Conservation (phyloP, 2,113 vertebrate species). For the Limanda limanda region DNA sequence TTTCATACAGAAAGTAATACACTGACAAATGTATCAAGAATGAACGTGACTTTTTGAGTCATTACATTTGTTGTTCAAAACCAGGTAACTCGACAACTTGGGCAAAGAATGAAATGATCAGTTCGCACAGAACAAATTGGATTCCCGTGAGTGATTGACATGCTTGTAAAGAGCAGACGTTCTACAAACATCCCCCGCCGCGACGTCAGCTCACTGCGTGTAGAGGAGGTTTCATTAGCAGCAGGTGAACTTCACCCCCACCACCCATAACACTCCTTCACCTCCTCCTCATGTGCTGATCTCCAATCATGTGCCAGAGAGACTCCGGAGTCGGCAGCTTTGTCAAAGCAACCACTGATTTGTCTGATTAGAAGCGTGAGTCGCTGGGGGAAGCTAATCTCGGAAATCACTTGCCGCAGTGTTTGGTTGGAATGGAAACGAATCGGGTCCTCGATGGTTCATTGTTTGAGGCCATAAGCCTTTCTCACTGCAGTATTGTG, state of each 20-base stretch:
- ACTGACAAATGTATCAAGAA: no score
- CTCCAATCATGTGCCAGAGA: conserved; percentile 40
- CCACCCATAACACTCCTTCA: not conserved
- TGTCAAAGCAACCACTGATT: conserved; percentile 34
- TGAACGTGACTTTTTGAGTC: no score
- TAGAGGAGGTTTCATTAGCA: conserved; percentile 47
- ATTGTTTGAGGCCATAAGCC: conserved; percentile 7
- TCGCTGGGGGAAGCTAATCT: conserved; percentile 51
- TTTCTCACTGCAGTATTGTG: no score
- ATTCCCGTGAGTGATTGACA: conserved; percentile 6
- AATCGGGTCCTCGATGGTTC: not conserved
- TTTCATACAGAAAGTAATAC: not conserved
- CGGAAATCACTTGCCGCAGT: not conserved
- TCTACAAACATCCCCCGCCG: conserved; percentile 26
- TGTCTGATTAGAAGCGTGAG: conserved; percentile 55
- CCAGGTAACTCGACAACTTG: not conserved
- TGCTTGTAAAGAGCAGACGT: conserved; percentile 1
- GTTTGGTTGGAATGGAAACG: conserved; percentile 22
- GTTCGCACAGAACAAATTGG: not conserved
- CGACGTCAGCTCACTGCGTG: conserved; percentile 26
- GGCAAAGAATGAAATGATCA: not conserved
- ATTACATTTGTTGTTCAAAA: not conserved
- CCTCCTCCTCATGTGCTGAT: conserved; percentile 24
- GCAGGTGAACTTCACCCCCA: conserved; percentile 39
- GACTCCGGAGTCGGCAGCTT: conserved; percentile 23